Evolutionary conservation across 1,140 invertebrate species (phyloP), one percentile per base, ranked within the genome.

Genomic region (Pseudomyrmex cubaensis): DNA sequence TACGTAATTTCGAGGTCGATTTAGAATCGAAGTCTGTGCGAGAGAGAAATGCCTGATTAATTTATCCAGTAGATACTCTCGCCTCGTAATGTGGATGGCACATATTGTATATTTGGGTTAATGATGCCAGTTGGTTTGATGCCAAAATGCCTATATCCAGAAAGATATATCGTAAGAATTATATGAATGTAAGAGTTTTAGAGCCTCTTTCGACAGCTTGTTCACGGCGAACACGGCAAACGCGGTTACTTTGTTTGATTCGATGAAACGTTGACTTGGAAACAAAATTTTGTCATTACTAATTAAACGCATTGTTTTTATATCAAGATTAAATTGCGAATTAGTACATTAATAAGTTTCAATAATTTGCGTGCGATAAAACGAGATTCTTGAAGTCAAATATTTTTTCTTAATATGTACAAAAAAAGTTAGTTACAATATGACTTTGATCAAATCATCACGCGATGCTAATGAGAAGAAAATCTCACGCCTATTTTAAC

Each of bases 51-150:
- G 15, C 25, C 25, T 87, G 83, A 87, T 82, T 87, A 87, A 88
- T 88, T 88, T 87, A 88, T 80, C 66, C 59, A 54, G 54, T 69
- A 75, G 57, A 15, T 84, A 72, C 35, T 35, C 48, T 61, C 69
- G 61, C 72, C 64, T 87, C 66, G 63, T 88, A 76, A 88, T 85
- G 35, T 5, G 73, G 75, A 88, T 69, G 56, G 50, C 72, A 88
- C 50, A 85, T 83, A 35, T 35, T 35, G 35, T 35, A 87, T 82
- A 88, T 88, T 85, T 88, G 67, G 86, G 87, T 88, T 88, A 88
- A 88, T 88, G 83, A 77, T 88, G 84, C 69, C 75, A 87, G 75
- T 63, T 87, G 86, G 85, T 87, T 84, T 84, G 69, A 84, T 74
- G 86, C 86, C 86, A 87, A 82, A 22, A 86, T 52, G 75, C 62